A percentile compares a stretch with the other conserved stretches of the same genome.
Conservation (phyloP, 2,797 vertebrate genomes). For the Chloroceryle inda region DNA sequence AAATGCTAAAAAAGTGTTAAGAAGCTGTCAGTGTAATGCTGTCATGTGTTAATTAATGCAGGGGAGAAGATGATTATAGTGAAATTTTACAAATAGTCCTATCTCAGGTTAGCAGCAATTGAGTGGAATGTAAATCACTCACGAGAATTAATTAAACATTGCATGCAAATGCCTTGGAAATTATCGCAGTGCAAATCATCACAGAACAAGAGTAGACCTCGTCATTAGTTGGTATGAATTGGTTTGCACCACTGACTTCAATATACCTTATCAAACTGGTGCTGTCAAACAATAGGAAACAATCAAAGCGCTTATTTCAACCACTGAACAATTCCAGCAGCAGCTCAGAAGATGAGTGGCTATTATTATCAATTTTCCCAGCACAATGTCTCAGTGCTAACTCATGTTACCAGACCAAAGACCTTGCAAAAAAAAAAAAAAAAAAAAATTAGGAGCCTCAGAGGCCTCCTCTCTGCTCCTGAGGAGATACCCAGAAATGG, state of each 20-base stretch:
- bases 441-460: not conserved
- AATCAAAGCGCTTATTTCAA: conserved; percentile 24
- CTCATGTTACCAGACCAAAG: not conserved
- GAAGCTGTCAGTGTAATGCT: conserved; percentile 54
- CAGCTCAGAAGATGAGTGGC: not conserved
- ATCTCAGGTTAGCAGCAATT: conserved; percentile 60
- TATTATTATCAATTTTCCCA: conserved; percentile 2
- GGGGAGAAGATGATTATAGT: conserved; percentile 25
- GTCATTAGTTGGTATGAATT: not conserved
- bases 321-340: not conserved
- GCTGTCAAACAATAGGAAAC: not conserved
- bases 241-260: conserved; percentile 16
- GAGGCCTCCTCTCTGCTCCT: not conserved
- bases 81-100: conserved; percentile 57
- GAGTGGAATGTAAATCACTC: conserved; percentile 23
- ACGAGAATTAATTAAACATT: conserved; percentile 55
- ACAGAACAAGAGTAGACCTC: not conserved
- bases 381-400: not conserved
- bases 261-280: conserved; percentile 20
- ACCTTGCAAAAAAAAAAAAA: not conserved
- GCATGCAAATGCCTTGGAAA: conserved; percentile 25
- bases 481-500: not conserved
- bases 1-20: conserved; percentile 38
- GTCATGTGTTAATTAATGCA: conserved; percentile 68
- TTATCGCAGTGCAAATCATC: not conserved